Evolutionary conservation across 2,113 vertebrate genomes (phyloP).

Genomic region (Embiotoca jacksoni): DNA sequence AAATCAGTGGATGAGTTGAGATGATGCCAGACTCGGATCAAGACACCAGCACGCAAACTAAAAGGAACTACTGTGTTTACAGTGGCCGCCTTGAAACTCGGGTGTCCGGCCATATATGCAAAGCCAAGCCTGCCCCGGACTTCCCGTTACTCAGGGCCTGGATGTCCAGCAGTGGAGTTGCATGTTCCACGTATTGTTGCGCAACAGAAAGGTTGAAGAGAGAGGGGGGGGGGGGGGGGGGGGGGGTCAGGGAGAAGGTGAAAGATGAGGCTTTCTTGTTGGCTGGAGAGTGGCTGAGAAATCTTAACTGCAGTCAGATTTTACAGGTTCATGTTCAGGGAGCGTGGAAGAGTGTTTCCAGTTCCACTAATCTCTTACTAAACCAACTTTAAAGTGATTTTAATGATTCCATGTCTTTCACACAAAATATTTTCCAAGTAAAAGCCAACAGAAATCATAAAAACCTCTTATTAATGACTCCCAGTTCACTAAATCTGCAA

Average conservation of each 20-base stretch:
- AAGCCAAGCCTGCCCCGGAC: slow-evolving; percentile 39
- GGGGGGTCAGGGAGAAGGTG: slow-evolving; percentile 34
- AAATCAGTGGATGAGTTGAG: slow-evolving; percentile 31
- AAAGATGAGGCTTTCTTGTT: background rate
- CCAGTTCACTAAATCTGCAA: no score
- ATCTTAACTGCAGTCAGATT: slow-evolving; percentile 1
- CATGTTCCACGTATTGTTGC: slow-evolving; percentile 51
- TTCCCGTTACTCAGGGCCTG: slow-evolving; percentile 55
- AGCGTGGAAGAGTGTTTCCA: background rate
- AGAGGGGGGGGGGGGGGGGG: no score
- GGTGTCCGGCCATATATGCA: slow-evolving; percentile 46
- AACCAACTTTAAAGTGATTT: no score
- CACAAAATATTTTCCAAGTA: no score
- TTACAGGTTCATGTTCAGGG: background rate
- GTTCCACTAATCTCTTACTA: background rate
- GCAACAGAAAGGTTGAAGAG: slow-evolving; percentile 42
- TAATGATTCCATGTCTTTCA: no score
- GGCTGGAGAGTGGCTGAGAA: background rate
- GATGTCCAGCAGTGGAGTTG: slow-evolving; percentile 26
- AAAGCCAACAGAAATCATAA: no score
- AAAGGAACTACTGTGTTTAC: slow-evolving; percentile 24
- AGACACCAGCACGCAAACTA: slow-evolving; percentile 16
- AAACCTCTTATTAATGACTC: no score
- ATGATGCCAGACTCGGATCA: slow-evolving; percentile 10
- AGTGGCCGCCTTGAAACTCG: slow-evolving; percentile 17